Evolutionary conservation across 2,797 vertebrate species (phyloP).

Genomic region (Sebastes dallii): DNA sequence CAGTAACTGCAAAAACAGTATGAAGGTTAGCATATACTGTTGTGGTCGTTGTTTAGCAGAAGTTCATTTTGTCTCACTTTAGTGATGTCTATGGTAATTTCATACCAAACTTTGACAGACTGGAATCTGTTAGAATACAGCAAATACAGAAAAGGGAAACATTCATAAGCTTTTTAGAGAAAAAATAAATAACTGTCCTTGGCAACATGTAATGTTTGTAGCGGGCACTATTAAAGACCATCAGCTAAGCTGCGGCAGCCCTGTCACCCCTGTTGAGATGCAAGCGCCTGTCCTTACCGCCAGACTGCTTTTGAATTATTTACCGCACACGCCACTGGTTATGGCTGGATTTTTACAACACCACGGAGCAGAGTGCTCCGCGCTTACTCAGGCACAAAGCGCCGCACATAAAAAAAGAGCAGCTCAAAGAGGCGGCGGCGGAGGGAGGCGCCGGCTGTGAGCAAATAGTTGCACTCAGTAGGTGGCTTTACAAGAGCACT

Average conservation of each 20-base stretch:
- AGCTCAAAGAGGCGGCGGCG: slow-evolving; percentile 33
- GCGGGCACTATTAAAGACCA: slow-evolving; percentile 43
- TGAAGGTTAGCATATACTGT: background rate
- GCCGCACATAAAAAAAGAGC: slow-evolving; percentile 22
- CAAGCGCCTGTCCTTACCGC: slow-evolving; percentile 60
- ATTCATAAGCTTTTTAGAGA: background rate
- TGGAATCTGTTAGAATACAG: background rate
- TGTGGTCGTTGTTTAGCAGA: background rate
- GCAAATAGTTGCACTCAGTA: slow-evolving; percentile 53
- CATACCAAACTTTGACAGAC: background rate
- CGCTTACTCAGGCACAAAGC: slow-evolving; percentile 57
- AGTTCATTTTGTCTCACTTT: background rate
- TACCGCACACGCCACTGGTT: slow-evolving; percentile 63
- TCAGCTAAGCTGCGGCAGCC: slow-evolving; percentile 63
- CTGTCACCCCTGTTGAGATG: slow-evolving; percentile 68
- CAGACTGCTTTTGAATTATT: slow-evolving; percentile 81
- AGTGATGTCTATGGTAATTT: background rate
- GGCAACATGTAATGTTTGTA: slow-evolving; percentile 19
- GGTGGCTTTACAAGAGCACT: slow-evolving; percentile 36
- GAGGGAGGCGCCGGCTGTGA: slow-evolving; percentile 32
- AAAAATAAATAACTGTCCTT: background rate
- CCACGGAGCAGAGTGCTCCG: slow-evolving; percentile 53
- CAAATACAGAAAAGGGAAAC: background rate
- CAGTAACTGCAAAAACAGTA: too few species aligned
- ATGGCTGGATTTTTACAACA: slow-evolving; percentile 70